phyloP scores from a whole-genome alignment of 2,888 invertebrate species.

The Tuberolachnus salignus region DNA sequence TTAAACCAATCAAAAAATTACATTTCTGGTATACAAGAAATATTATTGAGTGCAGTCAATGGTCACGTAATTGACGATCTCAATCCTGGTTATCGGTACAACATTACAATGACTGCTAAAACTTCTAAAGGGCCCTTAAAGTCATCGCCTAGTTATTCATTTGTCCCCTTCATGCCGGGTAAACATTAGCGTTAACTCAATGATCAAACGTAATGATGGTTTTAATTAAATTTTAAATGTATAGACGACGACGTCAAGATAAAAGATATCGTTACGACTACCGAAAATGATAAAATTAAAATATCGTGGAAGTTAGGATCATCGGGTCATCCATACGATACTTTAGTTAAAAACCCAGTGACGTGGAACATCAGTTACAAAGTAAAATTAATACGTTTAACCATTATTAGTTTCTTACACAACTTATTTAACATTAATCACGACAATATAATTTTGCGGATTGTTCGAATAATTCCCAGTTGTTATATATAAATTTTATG shows the following conservation, averaged over 20 bases:
- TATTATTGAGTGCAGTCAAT: background rate
- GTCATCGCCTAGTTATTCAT: background rate
- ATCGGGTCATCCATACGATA: background rate
- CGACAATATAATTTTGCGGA: too few relatives aligned
- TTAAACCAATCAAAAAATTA: background rate
- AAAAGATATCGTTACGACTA: background rate
- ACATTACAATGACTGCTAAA: background rate
- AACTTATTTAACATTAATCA: too few relatives aligned
- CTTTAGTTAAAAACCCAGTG: background rate
- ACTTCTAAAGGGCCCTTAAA: background rate
- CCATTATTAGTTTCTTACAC: too few relatives aligned
- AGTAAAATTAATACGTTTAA: background rate
- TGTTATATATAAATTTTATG: too few relatives aligned
- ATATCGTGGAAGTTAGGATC: constrained; percentile 5
- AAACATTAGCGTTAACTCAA: too few relatives aligned
- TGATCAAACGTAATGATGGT: too few relatives aligned
- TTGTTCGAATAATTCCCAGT: too few relatives aligned
- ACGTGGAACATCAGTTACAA: background rate
- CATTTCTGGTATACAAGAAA: background rate
- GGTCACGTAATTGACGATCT: background rate
- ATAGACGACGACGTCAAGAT: background rate
- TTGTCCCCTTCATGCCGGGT: background rate
- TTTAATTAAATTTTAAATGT: background rate
- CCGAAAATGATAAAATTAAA: background rate
- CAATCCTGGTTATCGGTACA: background rate